phyloP scores from a whole-genome alignment of 1,140 invertebrate genomes.

The Bombus confusus region DNA sequence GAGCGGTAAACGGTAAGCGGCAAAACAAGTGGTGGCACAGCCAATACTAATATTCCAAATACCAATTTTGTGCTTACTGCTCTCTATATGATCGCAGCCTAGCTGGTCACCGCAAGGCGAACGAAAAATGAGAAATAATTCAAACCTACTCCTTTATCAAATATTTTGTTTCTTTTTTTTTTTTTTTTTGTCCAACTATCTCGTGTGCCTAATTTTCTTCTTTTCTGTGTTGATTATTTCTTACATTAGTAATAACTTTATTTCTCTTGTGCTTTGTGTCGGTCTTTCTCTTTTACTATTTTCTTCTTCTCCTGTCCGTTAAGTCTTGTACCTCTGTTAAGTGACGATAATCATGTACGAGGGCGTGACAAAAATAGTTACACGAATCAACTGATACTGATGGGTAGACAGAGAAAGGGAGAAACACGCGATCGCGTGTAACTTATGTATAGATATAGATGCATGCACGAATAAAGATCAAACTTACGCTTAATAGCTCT shows the following conservation, averaged over 20 bases:
- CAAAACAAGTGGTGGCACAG: no score
- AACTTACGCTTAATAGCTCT: slow-evolving; percentile 84
- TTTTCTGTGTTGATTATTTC: background rate
- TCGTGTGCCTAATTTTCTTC: background rate
- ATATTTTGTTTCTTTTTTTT: background rate
- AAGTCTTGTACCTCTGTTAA: background rate
- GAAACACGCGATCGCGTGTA: background rate
- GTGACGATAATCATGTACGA: slow-evolving; percentile 20
- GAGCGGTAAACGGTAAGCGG: no score
- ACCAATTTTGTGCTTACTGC: no score
- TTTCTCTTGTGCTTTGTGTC: background rate
- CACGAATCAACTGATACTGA: slow-evolving; percentile 1
- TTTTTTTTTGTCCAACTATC: background rate
- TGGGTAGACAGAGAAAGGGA: background rate
- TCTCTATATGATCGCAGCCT: no score
- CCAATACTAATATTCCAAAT: no score
- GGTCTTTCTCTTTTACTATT: background rate
- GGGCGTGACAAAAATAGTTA: slow-evolving; percentile 39
- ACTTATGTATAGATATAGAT: no score
- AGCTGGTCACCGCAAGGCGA: no score
- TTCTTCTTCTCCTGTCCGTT: no score
- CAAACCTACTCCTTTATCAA: no score
- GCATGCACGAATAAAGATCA: background rate
- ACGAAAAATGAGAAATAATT: no score
- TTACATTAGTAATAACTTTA: no score